Evolutionary conservation across 2,113 vertebrate genomes (phyloP), one percentile per base, ranked within the genome.

Genomic region (Balaenoptera acutorostrata): DNA sequence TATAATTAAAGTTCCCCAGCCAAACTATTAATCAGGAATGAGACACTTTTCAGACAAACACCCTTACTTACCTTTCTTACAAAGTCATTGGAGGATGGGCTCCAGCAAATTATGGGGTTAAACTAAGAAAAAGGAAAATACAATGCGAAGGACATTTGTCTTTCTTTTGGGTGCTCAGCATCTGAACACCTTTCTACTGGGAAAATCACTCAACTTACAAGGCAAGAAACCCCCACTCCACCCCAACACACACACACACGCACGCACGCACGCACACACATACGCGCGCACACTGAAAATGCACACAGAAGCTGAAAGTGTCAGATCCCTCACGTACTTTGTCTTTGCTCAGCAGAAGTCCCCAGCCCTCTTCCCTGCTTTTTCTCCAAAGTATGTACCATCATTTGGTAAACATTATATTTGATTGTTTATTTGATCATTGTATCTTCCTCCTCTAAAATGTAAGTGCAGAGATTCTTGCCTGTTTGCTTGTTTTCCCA

Each of bases 101-200:
- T 77, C 63, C 90, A 78, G 63, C 61, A 93, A 72, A 77, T 64
- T 55, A 57, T 5, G 31, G 15, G 36, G 59, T 46, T 93, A 93
- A 84, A 88, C 8, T 41, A 74, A 96, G 68, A 46, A 81, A 92
- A 92, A 71, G 18, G 49, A 61, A 97, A 85, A 78, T 33, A 85
- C 21, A 49, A 25, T 5, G 21, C 33, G 46, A 77, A 93, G 18
- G 21, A 31, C 11, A 21, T 61, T 11, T 72, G 36, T 18, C 75
- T 88, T 89, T 33, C 41, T 84, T 18, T 63, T 46, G 15, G 10
- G 13, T 71, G 20, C 39, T 17, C 3, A 83, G 61, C 21, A 84
- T 46, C 20, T 86, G 27, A 85, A 93, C 11, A n/a, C 18, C 29
- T 64, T 95, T 74, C 61, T 69, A 39, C 44, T 55, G 23, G 46